Conservation (phyloP, 2,888 invertebrate species). For the Trachelus tabidus region DNA sequence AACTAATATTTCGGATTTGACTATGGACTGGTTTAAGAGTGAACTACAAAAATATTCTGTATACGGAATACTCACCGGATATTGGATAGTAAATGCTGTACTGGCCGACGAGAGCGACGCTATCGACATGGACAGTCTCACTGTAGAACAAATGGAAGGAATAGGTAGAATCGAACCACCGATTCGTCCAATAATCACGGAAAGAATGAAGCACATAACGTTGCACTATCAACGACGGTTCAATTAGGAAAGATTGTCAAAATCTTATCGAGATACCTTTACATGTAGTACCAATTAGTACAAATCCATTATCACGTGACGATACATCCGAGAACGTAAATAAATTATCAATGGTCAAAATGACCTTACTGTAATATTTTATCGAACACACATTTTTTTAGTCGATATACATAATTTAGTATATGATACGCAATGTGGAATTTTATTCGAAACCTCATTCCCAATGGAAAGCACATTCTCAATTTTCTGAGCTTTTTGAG, state of each 20-base stretch:
- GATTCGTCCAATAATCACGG: constrained; percentile 20
- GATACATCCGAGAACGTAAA: background rate
- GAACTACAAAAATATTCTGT: constrained; percentile 41
- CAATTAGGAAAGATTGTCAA: background rate
- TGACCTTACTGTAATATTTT: background rate
- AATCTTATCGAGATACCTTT: background rate
- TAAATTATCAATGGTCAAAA: background rate
- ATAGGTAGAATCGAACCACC: constrained; percentile 5
- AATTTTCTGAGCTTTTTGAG: background rate
- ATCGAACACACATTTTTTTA: background rate
- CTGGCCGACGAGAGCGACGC: constrained; percentile 29
- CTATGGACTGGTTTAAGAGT: constrained; percentile 39
- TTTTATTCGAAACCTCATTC: background rate
- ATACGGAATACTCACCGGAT: constrained; percentile 43
- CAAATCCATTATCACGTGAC: no score
- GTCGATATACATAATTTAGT: background rate
- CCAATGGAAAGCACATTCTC: background rate
- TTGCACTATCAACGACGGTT: constrained; percentile 28
- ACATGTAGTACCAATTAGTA: background rate
- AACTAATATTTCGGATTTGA: constrained; percentile 24
- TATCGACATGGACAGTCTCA: constrained; percentile 26
- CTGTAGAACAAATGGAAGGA: constrained; percentile 19
- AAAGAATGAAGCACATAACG: constrained; percentile 32
- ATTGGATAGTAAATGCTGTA: constrained; percentile 42
- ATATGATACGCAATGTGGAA: background rate